Evolutionary conservation across 2,797 vertebrate genomes (phyloP).

Genomic region (Florisuga fusca): DNA sequence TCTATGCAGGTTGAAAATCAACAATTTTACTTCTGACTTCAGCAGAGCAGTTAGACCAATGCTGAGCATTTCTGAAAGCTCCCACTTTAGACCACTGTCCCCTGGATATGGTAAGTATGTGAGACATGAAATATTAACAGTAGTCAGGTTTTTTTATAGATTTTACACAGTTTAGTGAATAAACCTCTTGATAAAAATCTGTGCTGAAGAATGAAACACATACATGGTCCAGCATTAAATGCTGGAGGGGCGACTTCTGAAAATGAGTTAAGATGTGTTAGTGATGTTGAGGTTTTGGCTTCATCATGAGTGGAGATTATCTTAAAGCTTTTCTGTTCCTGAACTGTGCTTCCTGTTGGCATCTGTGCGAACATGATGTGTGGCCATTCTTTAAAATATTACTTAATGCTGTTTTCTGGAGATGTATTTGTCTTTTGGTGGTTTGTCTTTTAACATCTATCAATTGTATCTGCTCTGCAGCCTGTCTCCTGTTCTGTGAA

Average conservation of each 20-base stretch:
- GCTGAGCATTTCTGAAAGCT: background rate
- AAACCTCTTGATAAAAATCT: slow-evolving; percentile 37
- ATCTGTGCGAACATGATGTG: slow-evolving; percentile 34
- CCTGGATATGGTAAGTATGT: background rate
- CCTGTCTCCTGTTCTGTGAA: slow-evolving; percentile 3
- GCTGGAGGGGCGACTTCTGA: background rate
- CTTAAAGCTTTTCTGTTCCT: slow-evolving; percentile 52
- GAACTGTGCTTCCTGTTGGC: slow-evolving; percentile 42
- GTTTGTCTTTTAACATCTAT: slow-evolving; percentile 28
- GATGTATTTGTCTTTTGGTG: background rate
- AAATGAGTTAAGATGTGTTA: slow-evolving; percentile 46
- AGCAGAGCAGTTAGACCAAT: background rate
- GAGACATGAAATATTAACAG: background rate
- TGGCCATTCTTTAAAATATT: slow-evolving; percentile 14
- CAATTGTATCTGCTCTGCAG: background rate
- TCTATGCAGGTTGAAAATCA: accelerated
- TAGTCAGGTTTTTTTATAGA: background rate
- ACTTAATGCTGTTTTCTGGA: background rate
- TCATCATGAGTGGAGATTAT: background rate
- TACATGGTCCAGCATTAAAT: background rate
- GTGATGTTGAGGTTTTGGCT: slow-evolving; percentile 51
- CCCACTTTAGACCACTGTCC: background rate
- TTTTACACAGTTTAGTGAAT: slow-evolving; percentile 43
- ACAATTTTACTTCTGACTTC: background rate
- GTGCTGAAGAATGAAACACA: background rate